Evolutionary conservation across 2,113 vertebrate species (phyloP).

Genomic region (Gasterosteus nipponicus): DNA sequence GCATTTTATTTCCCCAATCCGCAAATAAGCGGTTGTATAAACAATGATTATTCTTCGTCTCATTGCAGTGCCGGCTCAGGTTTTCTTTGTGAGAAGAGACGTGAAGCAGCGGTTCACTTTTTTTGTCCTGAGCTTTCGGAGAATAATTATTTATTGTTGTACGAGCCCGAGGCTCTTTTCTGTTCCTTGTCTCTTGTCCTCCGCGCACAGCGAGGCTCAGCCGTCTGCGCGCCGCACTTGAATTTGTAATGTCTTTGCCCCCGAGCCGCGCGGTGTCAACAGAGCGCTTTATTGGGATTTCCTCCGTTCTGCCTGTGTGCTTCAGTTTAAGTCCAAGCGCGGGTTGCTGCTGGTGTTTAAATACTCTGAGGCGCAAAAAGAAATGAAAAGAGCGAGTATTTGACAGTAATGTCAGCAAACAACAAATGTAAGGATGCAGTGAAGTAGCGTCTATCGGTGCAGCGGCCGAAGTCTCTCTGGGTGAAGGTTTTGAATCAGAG

Average conservation of each 20-base stretch:
- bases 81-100: not conserved
- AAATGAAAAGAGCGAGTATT: not conserved
- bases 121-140: conserved; percentile 8
- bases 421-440: not conserved
- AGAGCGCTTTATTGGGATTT: conserved; percentile 9
- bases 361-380: conserved; percentile 19
- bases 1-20: not conserved
- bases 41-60: not conserved
- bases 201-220: conserved; percentile 15
- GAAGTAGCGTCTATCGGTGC: not conserved
- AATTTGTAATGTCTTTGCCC: conserved; percentile 58
- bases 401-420: not conserved
- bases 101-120: not conserved
- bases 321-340: conserved; percentile 12
- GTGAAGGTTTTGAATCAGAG: no score
- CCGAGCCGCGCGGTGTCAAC: conserved; percentile 38
- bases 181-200: conserved; percentile 14
- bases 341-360: conserved; percentile 27
- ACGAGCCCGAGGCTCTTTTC: conserved; percentile 2
- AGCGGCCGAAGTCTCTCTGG: not conserved
- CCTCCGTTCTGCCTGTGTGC: not conserved
- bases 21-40: not conserved
- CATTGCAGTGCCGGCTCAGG: not conserved
- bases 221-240: conserved; percentile 48
- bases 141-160: conserved; percentile 20